Percentiles rank a stretch among this genome's conserved stretches.
Evolutionary conservation across 1,140 invertebrate species (phyloP).

Genomic region (Drosophila azteca): DNA sequence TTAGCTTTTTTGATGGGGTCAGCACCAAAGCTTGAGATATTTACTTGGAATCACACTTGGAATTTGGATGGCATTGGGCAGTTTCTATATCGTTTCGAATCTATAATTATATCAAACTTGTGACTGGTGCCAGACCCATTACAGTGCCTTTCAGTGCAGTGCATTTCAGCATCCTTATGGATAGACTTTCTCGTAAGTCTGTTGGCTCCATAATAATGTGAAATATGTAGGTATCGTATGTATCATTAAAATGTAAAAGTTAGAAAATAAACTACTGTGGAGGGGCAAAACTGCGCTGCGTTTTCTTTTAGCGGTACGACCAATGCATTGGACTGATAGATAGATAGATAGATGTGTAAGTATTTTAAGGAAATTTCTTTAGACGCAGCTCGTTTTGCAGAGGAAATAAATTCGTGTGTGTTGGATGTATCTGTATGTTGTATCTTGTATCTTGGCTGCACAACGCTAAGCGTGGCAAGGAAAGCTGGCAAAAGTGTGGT

Average conservation of each 20-base stretch:
- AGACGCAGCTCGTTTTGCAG: slow-evolving; percentile 33
- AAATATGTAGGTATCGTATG: slow-evolving; percentile 24
- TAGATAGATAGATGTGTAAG: too few relatives aligned
- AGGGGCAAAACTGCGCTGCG: slow-evolving; percentile 30
- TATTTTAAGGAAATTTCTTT: slow-evolving; percentile 19
- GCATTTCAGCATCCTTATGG: slow-evolving; percentile 48
- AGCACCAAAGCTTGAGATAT: slow-evolving; percentile 34
- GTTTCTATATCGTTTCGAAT: neutral
- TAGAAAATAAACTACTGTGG: slow-evolving; percentile 53
- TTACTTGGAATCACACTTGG: neutral
- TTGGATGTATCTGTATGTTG: slow-evolving; percentile 41
- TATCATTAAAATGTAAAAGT: slow-evolving; percentile 30
- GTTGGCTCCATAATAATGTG: slow-evolving; percentile 51
- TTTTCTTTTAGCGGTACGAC: neutral
- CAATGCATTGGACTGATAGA: slow-evolving; percentile 12
- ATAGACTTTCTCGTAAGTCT: slow-evolving; percentile 32
- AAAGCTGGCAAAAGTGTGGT: slow-evolving; percentile 56
- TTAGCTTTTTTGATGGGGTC: slow-evolving; percentile 38
- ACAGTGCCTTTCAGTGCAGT: slow-evolving; percentile 45
- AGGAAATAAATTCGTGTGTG: slow-evolving; percentile 33
- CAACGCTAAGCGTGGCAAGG: slow-evolving; percentile 73
- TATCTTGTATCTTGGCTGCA: slow-evolving; percentile 37
- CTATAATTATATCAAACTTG: slow-evolving; percentile 27
- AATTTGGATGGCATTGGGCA: neutral
- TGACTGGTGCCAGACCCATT: slow-evolving; percentile 10